Evolutionary conservation across 2,113 vertebrate species (phyloP), one percentile per base, ranked within the genome.

Genomic region (Orycteropus afer): DNA sequence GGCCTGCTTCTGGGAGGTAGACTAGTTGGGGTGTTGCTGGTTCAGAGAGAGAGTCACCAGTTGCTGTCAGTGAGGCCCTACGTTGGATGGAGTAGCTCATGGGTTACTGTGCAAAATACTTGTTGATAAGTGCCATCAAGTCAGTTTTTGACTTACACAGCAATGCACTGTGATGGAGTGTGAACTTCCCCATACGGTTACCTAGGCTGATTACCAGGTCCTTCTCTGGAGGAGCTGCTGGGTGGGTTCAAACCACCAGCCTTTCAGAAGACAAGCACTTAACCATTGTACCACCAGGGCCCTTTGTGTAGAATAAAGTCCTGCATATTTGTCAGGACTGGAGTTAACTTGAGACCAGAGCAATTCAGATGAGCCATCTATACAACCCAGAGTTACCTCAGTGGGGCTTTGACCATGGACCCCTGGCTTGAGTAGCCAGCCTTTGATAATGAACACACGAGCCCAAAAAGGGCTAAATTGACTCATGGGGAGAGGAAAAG

Each of bases 41-140:
- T 49, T 78, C 18, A 15, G 11, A 49, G 47, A 12, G 8, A 20
- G 25, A 22, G 34, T 6, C 9, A 59, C 15, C 14, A 7, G 11
- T 7, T 22, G 57, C 15, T 5, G 42, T 29, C 27, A 0, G 13
- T 59, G 73, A 22, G 45, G 40, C 71, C 76, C 27, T 10, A 0
- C 0, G 1, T 42, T 23, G 47, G 40, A 14, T 0, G 7, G 51
- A 23, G 57, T 5, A 25, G 74, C 37, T 55, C 32, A 42, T 67
- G 2, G 65, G 59, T 42, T 71, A 4, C 51, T 5, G 0, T 15
- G 37, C 14, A 5, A 11, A 10, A n/a, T 2, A 5, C 53, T 29
- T 61, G 37, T 40, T 71, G n/a, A 20, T 69, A 69, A 18, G n/a
- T 37, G 7, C 65, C n/a, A n/a, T 69, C 18, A 14, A 37, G 65